These are phyloP conservation scores for Ptychobarbus kaznakovi DNA, from an alignment of 2,797 vertebrate genomes.

Conservation along the genomic window DNA sequence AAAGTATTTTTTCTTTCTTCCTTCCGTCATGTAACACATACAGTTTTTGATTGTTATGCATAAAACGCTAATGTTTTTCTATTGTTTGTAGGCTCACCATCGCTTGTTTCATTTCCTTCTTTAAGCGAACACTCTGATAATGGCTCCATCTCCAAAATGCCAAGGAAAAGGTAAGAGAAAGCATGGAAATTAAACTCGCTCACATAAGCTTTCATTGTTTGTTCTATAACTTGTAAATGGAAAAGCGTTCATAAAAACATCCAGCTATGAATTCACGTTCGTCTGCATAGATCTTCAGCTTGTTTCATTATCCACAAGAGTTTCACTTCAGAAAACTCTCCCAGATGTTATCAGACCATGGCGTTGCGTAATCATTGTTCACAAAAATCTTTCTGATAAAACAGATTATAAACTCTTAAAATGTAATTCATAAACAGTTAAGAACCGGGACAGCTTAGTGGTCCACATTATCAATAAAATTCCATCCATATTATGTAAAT, in stretches of 20 bases:
- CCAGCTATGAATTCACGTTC: neutral
- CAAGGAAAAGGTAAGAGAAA: constrained; percentile 73
- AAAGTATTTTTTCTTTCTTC: neutral
- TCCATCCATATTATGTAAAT: neutral
- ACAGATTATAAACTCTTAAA: neutral
- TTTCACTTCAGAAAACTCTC: neutral
- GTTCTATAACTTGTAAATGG: neutral
- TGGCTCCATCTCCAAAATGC: constrained; percentile 66
- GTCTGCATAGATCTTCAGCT: neutral
- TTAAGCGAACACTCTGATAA: constrained; percentile 9
- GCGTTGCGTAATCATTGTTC: neutral
- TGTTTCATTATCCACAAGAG: neutral
- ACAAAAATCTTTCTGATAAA: neutral
- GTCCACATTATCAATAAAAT: neutral
- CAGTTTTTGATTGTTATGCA: neutral
- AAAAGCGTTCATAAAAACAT: neutral
- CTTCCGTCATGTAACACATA: neutral
- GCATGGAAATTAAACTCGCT: neutral
- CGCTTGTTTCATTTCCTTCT: neutral
- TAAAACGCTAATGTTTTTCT: neutral
- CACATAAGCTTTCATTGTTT: neutral
- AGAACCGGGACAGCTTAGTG: neutral
- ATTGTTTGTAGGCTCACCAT: neutral
- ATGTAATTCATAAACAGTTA: neutral
- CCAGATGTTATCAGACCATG: neutral